These are phyloP conservation scores for Acronicta alni DNA, from an alignment of 2,888 invertebrate genomes.

Conservation along the genomic window DNA sequence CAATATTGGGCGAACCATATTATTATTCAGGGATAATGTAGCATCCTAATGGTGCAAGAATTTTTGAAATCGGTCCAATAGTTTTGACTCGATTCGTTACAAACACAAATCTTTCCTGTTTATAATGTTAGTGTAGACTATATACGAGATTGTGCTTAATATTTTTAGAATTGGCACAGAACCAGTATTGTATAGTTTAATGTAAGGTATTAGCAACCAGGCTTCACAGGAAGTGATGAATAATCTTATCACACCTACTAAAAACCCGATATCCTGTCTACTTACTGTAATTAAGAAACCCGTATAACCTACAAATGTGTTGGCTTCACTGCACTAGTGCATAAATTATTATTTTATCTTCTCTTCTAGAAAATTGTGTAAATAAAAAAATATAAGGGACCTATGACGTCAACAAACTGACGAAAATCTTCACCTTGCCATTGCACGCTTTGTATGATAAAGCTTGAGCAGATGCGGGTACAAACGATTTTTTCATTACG, in stretches of 20 bases:
- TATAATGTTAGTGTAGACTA: no score
- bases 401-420: conserved; percentile 54
- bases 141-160: no score
- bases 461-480: conserved; percentile 49
- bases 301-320: conserved; percentile 3
- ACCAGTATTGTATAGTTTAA: background rate
- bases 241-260: background rate
- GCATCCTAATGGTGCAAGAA: no score
- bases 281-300: conserved; percentile 2
- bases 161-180: no score
- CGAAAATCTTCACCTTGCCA: conserved; percentile 59
- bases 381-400: conserved; percentile 29
- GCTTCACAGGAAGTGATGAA: background rate
- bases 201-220: background rate
- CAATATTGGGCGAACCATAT: no score
- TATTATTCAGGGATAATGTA: no score
- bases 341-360: conserved; percentile 6
- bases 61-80: no score
- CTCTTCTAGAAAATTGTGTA: conserved; percentile 15
- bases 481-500: conserved; percentile 31
- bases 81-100: no score
- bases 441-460: conserved; percentile 43
- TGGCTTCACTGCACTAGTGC: background rate
- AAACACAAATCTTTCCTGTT: no score
- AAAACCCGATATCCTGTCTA: background rate